Evolutionary conservation across 2,797 vertebrate genomes (phyloP), one percentile per base, ranked within the genome.

Genomic region (Pseudomugil gertrudae): DNA sequence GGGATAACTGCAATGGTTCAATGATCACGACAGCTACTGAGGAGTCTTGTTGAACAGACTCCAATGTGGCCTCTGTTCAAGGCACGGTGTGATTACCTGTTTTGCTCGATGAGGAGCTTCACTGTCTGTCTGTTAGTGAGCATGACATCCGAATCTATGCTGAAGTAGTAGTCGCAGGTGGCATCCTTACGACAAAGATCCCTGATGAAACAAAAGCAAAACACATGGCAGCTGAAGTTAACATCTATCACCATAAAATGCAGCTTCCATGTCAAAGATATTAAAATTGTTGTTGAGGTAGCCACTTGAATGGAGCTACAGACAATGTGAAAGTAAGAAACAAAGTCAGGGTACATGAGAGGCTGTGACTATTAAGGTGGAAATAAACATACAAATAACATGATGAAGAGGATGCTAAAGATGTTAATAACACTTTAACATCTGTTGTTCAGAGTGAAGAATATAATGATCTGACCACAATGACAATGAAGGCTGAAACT

Each of bases 71-170:
- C 51, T 66, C 40, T 64, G 1, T 56, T 71, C 51, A 30, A 50
- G 69, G 58, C 13, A 30, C 32, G 17, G 21, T 56, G 27, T 73
- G 70, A 50, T 72, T 92, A 99, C 98, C 98, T 98, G 95, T 99
- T 99, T 91, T 99, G 97, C 87, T 99, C 96, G 21, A 99, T 95
- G 81, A 99, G 91, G 74, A 96, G 90, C 90, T 95, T 97, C 89
- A 99, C 90, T 9, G 96, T 97, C 87, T 94, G 95, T 0, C 90
- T 90, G 85, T 99, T 99, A 87, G 96, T 99, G 83, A 99, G 87
- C 85, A 97, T 95, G 1, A 99, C 98, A 69, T 98, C 96, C 8
- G 96, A 87, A 79, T 99, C 98, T n/a, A 99, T 91, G 88, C 95
- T 99, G 81, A 98, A 95, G 87, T 98, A 99, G 92, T 95, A 96